A percentile compares a stretch with the other conserved stretches of the same genome.
phyloP scores from a whole-genome alignment of 2,888 invertebrate genomes.

The Ormia ochracea region DNA sequence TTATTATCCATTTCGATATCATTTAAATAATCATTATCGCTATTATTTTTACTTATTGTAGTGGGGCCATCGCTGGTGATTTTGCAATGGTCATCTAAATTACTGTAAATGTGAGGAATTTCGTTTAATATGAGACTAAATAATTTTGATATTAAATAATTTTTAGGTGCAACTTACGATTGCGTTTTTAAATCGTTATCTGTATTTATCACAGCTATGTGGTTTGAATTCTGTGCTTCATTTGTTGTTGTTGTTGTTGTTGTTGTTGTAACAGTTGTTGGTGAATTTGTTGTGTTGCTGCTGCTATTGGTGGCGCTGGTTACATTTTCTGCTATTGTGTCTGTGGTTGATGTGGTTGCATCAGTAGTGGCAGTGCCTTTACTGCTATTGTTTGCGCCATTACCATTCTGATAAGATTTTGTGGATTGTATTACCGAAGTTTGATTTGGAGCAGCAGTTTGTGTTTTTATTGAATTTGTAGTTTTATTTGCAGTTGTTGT shows the following conservation, averaged over 20 bases:
- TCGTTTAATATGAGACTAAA: background rate
- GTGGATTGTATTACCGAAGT: constrained; percentile 92
- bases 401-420: constrained; percentile 76
- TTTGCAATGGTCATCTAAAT: constrained; percentile 66
- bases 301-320: constrained; percentile 63
- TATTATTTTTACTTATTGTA: constrained; percentile 64
- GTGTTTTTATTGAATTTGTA: constrained; percentile 69
- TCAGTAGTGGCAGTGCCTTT: constrained; percentile 66
- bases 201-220: constrained; percentile 65
- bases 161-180: constrained; percentile 51
- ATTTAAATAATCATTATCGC: constrained; percentile 66
- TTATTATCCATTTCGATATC: constrained; percentile 78
- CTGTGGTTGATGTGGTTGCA: background rate
- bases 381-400: constrained; percentile 62
- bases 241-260: constrained; percentile 55
- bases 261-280: constrained; percentile 60
- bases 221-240: constrained; percentile 60
- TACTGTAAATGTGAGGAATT: constrained; percentile 55
- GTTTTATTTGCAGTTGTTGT: constrained; percentile 60
- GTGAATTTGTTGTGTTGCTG: constrained; percentile 66
- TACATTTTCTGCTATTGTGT: background rate
- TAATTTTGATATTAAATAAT: background rate
- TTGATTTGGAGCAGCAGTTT: constrained; percentile 78
- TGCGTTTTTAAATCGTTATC: constrained; percentile 68
- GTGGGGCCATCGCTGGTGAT: constrained; percentile 50